Base-by-base conservation (phyloP, 2,888 invertebrate species). In the Lasioglossum oenotherae region DNA sequence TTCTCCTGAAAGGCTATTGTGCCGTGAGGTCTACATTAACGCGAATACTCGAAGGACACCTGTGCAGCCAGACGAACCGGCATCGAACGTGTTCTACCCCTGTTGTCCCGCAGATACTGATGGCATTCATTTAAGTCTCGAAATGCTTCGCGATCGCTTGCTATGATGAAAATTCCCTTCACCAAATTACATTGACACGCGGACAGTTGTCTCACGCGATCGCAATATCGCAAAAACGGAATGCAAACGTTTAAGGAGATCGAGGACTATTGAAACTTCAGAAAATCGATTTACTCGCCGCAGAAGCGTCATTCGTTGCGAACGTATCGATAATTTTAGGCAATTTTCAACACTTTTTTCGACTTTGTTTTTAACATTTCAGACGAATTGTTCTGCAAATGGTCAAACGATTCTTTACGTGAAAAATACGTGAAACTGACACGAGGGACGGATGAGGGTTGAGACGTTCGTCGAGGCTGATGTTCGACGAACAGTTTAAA, bases 1-100 rank as follows among this genome's bases (percentile, higher is more conserved):
- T 72, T 74, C 67, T 44, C 41, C 38, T 44, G 75, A 64, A 80
- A 80, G 64, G 74, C 19, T 41, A 85, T 84, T 85, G 80, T 85
- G 73, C 16, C 69, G 10, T 46, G 73, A 79, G 73, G 73, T 78
- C 73, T 64, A 60, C 78, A 57, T 81, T 73, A 73, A 72, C 53
- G 46, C 46, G 41, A 16, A 83, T 46, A 31, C 60, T 67, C n/a
- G 77, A 74, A 57, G 71, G 74, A 72, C 81, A 85, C 77, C 85
- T 86, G 84, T 84, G 80, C 74, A 27, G 10, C 74, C 67, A 38
- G 72, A 75, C 27, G 41, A 76, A 72, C 78, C 27, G 49, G 72
- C 76, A 60, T 81, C 31, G 69, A 71, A 79, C 84, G 60, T 78
- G 83, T 82, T 85, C 53, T 44, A 41, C 60, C 76, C 79, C 53